These are phyloP conservation scores for Erpornis zantholeuca DNA, from an alignment of 2,113 vertebrate species.

Conservation along the genomic window DNA sequence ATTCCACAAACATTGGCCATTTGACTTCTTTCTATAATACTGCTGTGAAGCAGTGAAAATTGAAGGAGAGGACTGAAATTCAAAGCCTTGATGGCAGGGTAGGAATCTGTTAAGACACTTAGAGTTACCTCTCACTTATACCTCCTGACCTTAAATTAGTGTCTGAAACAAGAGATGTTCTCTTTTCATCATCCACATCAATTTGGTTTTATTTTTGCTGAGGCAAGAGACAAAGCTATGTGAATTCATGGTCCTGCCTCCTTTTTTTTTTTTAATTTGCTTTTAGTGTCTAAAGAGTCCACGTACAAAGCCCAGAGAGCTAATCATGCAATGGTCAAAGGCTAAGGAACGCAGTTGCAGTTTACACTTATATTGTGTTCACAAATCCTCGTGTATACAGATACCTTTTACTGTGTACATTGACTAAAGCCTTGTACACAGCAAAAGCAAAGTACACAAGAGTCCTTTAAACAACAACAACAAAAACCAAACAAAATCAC, in stretches of 20 bases:
- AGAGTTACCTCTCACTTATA: not conserved
- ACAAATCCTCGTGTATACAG: not conserved
- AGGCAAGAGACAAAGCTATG: not conserved
- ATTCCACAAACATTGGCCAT: not conserved
- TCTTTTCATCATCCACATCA: not conserved
- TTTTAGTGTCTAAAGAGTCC: not conserved
- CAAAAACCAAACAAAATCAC: not conserved
- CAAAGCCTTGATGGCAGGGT: not conserved
- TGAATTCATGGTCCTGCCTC: not conserved
- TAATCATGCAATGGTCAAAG: not conserved
- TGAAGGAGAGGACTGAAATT: not conserved
- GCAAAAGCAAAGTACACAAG: not conserved
- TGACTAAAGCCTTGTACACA: not conserved
- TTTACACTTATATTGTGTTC: not conserved
- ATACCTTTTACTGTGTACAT: not conserved
- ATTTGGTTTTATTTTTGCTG: not conserved
- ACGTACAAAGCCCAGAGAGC: not conserved
- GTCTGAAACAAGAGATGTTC: not conserved
- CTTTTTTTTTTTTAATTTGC: not conserved
- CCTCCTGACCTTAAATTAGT: not conserved
- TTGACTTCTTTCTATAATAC: not conserved
- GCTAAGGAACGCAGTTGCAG: not conserved
- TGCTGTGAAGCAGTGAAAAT: not conserved
- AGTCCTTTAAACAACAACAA: not conserved
- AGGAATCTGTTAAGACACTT: not conserved